Conservation (phyloP, 2,888 invertebrate genomes). For the Ceriagrion tenellum region DNA sequence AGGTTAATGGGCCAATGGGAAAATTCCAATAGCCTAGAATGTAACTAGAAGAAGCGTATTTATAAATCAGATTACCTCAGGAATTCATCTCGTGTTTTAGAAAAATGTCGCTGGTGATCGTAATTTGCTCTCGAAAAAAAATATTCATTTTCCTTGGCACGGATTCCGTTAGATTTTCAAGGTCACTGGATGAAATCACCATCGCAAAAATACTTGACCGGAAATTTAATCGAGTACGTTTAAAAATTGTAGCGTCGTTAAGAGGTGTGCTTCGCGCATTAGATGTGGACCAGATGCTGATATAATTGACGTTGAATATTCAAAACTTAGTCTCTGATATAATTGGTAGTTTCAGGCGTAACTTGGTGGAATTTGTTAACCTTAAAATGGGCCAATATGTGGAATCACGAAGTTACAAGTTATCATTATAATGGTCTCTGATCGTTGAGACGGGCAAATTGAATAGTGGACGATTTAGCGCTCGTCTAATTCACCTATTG, state of each 20-base stretch:
- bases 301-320: background rate
- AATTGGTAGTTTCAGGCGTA: too few species aligned
- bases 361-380: too few species aligned
- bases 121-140: background rate
- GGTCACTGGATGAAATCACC: background rate
- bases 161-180: background rate
- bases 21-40: background rate
- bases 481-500: too few species aligned
- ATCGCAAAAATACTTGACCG: background rate
- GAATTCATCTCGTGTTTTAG: background rate
- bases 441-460: background rate
- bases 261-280: background rate
- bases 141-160: background rate
- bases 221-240: background rate
- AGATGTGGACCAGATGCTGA: background rate
- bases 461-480: background rate
- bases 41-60: background rate
- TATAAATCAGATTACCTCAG: background rate
- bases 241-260: background rate
- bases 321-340: background rate
- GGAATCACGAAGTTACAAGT: too few species aligned
- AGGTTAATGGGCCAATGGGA: background rate
- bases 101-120: background rate
- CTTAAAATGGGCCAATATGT: too few species aligned
- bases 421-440: too few species aligned